phyloP scores from a whole-genome alignment of 2,888 invertebrate species.

The Iphiclides podalirius region DNA sequence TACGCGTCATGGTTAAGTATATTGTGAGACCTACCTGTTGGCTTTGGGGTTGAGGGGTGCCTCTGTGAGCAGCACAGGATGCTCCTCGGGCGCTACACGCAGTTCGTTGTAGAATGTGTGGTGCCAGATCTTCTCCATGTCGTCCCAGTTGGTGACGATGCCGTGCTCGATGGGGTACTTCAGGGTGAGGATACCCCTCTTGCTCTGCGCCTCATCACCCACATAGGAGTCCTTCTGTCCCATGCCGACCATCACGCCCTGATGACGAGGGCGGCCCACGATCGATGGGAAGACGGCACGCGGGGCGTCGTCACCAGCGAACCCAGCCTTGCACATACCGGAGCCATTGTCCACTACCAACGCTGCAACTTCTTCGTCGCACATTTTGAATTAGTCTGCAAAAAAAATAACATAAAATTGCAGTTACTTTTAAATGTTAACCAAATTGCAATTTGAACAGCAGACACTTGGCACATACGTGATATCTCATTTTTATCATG shows the following conservation, averaged over 20 bases:
- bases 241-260: constrained; percentile 97
- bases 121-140: constrained; percentile 99
- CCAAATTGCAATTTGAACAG: too few relatives aligned
- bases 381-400: constrained; percentile 72
- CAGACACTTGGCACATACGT: too few relatives aligned
- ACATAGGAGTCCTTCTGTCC: constrained; percentile 98
- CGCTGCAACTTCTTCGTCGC: constrained; percentile 89
- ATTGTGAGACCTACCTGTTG: constrained; percentile 73
- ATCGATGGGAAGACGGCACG: constrained; percentile 97
- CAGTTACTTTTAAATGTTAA: too few relatives aligned
- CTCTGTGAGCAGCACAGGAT: constrained; percentile 92
- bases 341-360: constrained; percentile 98
- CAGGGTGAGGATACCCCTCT: constrained; percentile 96
- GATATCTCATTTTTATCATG: too few relatives aligned
- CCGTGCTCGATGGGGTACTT: constrained; percentile 98
- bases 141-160: constrained; percentile 96
- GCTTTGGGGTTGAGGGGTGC: constrained; percentile 94
- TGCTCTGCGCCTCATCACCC: constrained; percentile 97
- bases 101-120: constrained; percentile 98
- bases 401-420: constrained; percentile 29
- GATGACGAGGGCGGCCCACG: constrained; percentile 95
- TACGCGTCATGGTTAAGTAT: constrained; percentile 57
- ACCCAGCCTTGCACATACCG: constrained; percentile 98
- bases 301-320: constrained; percentile 95
- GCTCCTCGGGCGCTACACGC: constrained; percentile 94